Evolutionary conservation across 2,888 invertebrate species (phyloP).

Genomic region (Caenorhabditis sp.): DNA sequence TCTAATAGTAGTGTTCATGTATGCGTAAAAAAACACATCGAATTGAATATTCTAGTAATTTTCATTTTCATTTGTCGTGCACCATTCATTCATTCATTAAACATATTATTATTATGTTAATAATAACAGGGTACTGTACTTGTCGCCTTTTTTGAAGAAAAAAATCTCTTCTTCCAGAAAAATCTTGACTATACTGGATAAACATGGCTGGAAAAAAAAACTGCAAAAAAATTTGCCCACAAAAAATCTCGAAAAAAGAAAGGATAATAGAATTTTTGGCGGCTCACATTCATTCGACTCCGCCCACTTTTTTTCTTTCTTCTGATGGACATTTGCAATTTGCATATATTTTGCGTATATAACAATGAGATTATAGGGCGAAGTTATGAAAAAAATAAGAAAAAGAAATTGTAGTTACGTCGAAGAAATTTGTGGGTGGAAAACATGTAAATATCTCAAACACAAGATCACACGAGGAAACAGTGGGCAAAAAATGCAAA

Average conservation of each 20-base stretch:
- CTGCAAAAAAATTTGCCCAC: too few relatives aligned
- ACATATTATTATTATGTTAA: background rate
- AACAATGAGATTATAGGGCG: background rate
- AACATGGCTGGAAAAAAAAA: too few relatives aligned
- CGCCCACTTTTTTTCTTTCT: background rate
- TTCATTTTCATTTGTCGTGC: background rate
- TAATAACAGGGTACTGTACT: too few relatives aligned
- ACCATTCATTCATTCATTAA: background rate
- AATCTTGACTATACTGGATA: too few relatives aligned
- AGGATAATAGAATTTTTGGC: background rate
- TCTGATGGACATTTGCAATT: background rate
- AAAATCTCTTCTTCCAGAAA: background rate
- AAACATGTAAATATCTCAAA: background rate
- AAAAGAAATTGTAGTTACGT: background rate
- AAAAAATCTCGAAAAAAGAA: background rate
- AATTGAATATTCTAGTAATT: constrained; percentile 11
- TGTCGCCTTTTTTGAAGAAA: background rate
- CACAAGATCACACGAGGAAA: background rate
- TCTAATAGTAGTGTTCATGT: background rate
- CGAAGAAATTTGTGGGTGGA: background rate
- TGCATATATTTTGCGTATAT: background rate
- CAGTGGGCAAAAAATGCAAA: background rate
- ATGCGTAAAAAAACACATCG: constrained; percentile 3
- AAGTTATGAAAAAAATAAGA: background rate
- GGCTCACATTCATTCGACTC: background rate